Evolutionary conservation across 2,888 invertebrate genomes (phyloP).

Genomic region (Halocaridina rubra): DNA sequence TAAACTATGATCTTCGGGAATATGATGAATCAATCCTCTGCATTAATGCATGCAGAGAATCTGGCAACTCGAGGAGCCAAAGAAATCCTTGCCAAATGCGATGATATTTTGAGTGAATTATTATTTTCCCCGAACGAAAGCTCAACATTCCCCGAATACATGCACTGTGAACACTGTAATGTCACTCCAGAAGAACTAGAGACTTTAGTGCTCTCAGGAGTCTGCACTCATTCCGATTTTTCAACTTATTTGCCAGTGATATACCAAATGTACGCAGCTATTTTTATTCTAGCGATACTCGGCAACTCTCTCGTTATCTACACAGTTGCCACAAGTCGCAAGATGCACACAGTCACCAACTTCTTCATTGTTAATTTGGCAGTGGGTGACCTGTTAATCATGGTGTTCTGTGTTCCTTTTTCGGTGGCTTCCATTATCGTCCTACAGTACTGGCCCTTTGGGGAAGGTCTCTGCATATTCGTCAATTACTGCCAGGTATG

Average conservation of each 20-base stretch:
- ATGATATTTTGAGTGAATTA: not conserved
- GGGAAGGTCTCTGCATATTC: constrained; percentile 81
- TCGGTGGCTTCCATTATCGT: constrained; percentile 84
- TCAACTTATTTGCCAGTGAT: constrained; percentile 66
- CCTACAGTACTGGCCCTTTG: constrained; percentile 88
- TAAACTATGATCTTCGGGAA: too few relatives aligned
- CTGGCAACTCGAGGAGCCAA: too few relatives aligned
- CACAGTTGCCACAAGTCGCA: constrained; percentile 83
- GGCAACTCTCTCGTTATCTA: constrained; percentile 79
- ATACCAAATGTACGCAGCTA: constrained; percentile 69
- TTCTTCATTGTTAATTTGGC: constrained; percentile 87
- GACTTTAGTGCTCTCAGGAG: not conserved
- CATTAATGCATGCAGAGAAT: too few relatives aligned
- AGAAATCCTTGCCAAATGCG: not conserved
- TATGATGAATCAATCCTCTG: too few relatives aligned
- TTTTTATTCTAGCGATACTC: constrained; percentile 69
- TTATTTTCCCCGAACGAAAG: not conserved
- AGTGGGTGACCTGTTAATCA: constrained; percentile 89
- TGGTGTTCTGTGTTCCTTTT: constrained; percentile 90
- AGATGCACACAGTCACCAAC: constrained; percentile 93
- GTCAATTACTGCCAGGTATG: constrained; percentile 81
- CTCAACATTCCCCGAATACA: not conserved
- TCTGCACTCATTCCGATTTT: constrained; percentile 26
- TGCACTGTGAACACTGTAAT: constrained; percentile 40
- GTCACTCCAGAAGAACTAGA: constrained; percentile 32